These are phyloP conservation scores for Eucidaris tribuloides DNA, from an alignment of 35 echinoderm and acorn worm species.

Conservation along the genomic window DNA sequence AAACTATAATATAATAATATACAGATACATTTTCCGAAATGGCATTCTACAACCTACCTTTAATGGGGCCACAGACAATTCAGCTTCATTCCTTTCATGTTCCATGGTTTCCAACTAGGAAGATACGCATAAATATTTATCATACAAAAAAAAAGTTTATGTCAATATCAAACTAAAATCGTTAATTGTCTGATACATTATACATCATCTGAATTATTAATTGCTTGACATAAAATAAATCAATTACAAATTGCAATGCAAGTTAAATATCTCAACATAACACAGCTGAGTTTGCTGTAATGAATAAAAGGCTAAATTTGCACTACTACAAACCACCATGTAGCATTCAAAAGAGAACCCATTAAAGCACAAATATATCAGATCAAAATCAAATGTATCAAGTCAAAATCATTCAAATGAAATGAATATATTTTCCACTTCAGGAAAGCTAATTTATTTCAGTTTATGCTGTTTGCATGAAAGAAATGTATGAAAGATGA, in stretches of 20 bases:
- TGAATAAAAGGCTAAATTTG: not conserved
- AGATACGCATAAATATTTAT: not conserved
- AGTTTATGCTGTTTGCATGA: no score
- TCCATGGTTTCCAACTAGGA: constrained; percentile 81
- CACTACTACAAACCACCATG: no score
- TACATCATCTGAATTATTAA: not conserved
- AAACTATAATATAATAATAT: not conserved
- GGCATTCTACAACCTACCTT: constrained; percentile 53
- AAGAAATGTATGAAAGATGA: not conserved
- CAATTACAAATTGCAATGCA: not conserved
- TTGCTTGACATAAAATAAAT: not conserved
- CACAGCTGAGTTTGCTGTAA: not conserved
- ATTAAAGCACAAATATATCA: no score
- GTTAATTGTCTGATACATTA: not conserved
- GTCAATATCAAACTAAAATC: not conserved
- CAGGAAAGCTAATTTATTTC: no score
- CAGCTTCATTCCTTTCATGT: constrained; percentile 73
- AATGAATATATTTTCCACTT: no score
- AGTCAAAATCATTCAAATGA: no score
- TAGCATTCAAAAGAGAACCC: no score
- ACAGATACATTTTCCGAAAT: not conserved
- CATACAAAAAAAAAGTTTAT: not conserved
- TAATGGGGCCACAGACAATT: constrained; percentile 77
- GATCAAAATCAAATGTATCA: no score
- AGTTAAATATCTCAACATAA: not conserved